A percentile compares a stretch with the other conserved stretches of the same genome.
phyloP scores from a whole-genome alignment of 2,797 vertebrate genomes.

The Vireo griseus region DNA sequence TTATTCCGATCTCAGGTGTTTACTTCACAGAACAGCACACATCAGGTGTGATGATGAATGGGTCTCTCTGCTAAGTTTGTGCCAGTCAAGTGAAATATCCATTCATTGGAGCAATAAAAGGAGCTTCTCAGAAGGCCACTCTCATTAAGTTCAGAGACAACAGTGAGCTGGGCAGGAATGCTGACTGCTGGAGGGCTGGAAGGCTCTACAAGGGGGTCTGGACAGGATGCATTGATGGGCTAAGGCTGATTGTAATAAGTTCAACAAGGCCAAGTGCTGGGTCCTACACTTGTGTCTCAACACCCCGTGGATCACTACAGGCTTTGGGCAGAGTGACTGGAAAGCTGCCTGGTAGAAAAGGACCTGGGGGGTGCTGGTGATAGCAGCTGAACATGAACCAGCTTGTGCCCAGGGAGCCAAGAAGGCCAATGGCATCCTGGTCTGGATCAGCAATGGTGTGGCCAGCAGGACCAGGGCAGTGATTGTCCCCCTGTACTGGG shows the following conservation, averaged over 20 bases:
- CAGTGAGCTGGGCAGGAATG: background rate
- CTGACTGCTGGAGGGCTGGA: background rate
- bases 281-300: background rate
- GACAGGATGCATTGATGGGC: background rate
- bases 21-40: background rate
- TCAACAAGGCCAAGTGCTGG: too few species aligned
- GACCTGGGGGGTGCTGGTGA: accelerated
- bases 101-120: background rate
- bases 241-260: background rate
- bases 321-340: background rate
- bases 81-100: background rate
- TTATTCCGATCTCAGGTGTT: background rate
- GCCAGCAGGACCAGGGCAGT: background rate
- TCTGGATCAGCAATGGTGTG: accelerated
- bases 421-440: background rate
- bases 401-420: accelerated
- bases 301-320: background rate
- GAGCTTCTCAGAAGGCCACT: background rate
- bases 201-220: background rate
- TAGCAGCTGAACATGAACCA: accelerated
- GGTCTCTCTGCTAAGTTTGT: accelerated
- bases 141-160: background rate
- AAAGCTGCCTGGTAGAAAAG: background rate
- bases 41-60: background rate
- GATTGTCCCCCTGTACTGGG: accelerated